Evolutionary conservation across 2,797 vertebrate genomes (phyloP), one percentile per base, ranked within the genome.

Genomic region (Ptychobarbus kaznakovi): DNA sequence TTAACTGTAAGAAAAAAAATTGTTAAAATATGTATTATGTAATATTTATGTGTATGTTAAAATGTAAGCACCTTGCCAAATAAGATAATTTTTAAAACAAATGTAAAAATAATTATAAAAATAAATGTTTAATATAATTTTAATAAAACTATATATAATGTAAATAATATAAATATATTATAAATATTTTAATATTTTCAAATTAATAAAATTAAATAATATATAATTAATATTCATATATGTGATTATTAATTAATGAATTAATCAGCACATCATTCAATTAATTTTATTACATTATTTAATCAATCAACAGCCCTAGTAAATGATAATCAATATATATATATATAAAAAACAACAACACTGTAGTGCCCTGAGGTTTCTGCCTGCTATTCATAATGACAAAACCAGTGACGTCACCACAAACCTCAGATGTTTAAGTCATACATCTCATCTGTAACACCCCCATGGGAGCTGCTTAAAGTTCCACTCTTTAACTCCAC

Each of bases 401-500:
- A 74, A 83, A 73, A 75, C 70, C 42, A 75, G 46, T 51, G 42
- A 75, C 44, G 6, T 42, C 44, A 51, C 35, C 10, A 28, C 15
- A 56, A 22, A 77, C 22, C 46, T 77, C 46, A 77, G 73, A 76
- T 83, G 73, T 76, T 83, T 28, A 76, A 66, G 15, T 68, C 35
- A 2, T 28, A 76, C n/a, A 69, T 53, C 69, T 79, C 69, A 75
- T 72, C 86, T 84, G 58, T 72, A 49, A 82, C 38, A 5, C 51
- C 53, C 88, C n/a, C 84, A 32, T 28, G 58, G 68, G 84, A 86
- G 38, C n/a, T 13, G 18, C 35, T 84, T 58, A 42, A 69, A 58
- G 49, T 76, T 61, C 35, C 56, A 74, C 56, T 87, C 82, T 82
- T 84, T 87, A 86, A 82, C 74, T 28, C 73, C 3, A 70, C 82